Percentiles rank a stretch among this genome's conserved stretches.
Conservation (phyloP, 1,140 invertebrate genomes). For the Amphibalanus amphitrite region DNA sequence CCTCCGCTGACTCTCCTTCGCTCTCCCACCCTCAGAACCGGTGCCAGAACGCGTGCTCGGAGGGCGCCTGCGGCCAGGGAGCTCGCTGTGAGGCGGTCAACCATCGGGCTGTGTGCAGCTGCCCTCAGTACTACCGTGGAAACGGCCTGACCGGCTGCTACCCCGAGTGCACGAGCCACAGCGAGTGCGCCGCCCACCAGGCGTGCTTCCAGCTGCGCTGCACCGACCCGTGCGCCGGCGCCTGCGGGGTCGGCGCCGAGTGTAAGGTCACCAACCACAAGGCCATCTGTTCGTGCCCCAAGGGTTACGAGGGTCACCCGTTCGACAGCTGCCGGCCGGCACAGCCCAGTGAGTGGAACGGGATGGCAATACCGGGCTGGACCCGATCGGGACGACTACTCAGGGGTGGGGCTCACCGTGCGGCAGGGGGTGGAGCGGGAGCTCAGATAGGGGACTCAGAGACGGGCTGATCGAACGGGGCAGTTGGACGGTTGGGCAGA, state of each 20-base stretch:
- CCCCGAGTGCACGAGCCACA: slow-evolving; percentile 26
- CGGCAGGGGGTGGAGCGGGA: no score
- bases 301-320: slow-evolving; percentile 50
- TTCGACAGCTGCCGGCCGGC: slow-evolving; percentile 37
- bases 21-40: slow-evolving; percentile 19
- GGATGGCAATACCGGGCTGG: not conserved
- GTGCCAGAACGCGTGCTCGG: slow-evolving; percentile 20
- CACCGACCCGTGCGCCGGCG: slow-evolving; percentile 39
- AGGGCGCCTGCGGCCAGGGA: slow-evolving; percentile 19
- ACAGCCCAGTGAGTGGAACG: slow-evolving; percentile 5
- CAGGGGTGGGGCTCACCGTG: no score
- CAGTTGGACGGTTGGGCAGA: no score
- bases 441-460: no score
- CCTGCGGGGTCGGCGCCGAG: slow-evolving; percentile 46
- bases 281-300: slow-evolving; percentile 51
- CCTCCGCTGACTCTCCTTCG: not conserved
- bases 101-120: slow-evolving; percentile 20
- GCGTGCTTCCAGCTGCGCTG: slow-evolving; percentile 40
- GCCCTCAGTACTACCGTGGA: slow-evolving; percentile 21
- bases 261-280: slow-evolving; percentile 55
- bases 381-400: no score
- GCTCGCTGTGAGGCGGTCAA: slow-evolving; percentile 21
- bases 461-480: no score
- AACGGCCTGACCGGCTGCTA: slow-evolving; percentile 16
- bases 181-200: slow-evolving; percentile 44